Evolutionary conservation across 2,113 vertebrate genomes (phyloP), one percentile per base, ranked within the genome.

Genomic region (Leptobrachium ailaonicum): DNA sequence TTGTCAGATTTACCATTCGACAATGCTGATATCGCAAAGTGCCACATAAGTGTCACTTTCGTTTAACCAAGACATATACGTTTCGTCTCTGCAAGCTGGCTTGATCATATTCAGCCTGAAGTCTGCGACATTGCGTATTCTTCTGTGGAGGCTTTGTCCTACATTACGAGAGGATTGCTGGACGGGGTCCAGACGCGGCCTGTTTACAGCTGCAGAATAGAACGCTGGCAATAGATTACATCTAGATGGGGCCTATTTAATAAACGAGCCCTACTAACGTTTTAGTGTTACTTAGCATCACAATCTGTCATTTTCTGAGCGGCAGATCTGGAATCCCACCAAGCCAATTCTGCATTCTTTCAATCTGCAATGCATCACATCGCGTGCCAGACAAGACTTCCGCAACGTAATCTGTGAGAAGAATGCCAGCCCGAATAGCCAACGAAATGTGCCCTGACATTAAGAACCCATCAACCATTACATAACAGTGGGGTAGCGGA

Each of bases 241-340:
- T 74, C 47, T 75, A 69, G 71, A 80, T 74, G 69, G 72, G 72
- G 41, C 72, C 63, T 80, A 75, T 75, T 80, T 80, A 80, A 75
- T 64, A 80, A 80, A 75, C 69, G 79, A 69, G 79, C 64, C 79
- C 70, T 75, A 69, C 20, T 75, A 80, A 80, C 79, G 75, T 75
- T 74, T 80, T 80, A 74, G 50, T 58, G 66, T 74, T 75, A 80
- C 71, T 80, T 80, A 45, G 78, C 71, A 60, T 74, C 58, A 75
- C 71, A 75, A 75, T 74, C 71, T 80, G 72, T 80, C 79, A 75
- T 75, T 67, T 42, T 45, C 14, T 47, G 58, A 74, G 71, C 71
- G 68, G 79, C 72, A 44, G 71, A 58, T 47, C 54, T 80, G 79
- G 79, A 80, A 74, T 10, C 2, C 71, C 71, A 75, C 79, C 79